A percentile compares a stretch with the other conserved stretches of the same genome.
Evolutionary conservation across 1,140 invertebrate genomes (phyloP).

Genomic region (Plectrocnemia conspersa): DNA sequence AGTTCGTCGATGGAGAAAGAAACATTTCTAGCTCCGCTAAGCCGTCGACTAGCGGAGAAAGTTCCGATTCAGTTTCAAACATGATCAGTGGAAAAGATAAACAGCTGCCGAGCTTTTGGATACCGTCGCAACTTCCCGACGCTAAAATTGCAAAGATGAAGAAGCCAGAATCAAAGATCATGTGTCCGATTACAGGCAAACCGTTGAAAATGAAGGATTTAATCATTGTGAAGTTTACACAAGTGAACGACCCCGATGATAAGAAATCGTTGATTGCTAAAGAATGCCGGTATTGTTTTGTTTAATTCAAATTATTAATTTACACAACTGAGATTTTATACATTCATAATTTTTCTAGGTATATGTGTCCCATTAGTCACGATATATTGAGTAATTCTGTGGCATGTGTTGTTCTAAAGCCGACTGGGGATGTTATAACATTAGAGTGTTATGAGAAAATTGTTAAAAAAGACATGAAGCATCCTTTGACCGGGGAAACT

Average conservation of each 20-base stretch:
- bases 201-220: constrained; percentile 74
- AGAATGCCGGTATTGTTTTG: constrained; percentile 60
- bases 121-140: constrained; percentile 89
- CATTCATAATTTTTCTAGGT: constrained; percentile 42
- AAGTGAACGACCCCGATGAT: constrained; percentile 79
- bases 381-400: constrained; percentile 93
- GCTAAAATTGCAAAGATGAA: constrained; percentile 65
- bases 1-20: constrained; percentile 74
- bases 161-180: constrained; percentile 89
- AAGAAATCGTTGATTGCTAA: constrained; percentile 76
- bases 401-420: constrained; percentile 82
- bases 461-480: constrained; percentile 95
- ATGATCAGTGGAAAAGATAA: constrained; percentile 57
- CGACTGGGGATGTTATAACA: constrained; percentile 87
- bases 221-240: constrained; percentile 89
- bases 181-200: constrained; percentile 89
- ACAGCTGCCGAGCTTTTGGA: constrained; percentile 93
- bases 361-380: constrained; percentile 96
- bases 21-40: constrained; percentile 55
- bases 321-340: background rate
- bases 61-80: constrained; percentile 64
- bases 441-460: constrained; percentile 95
- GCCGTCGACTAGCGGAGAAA: constrained; percentile 28
- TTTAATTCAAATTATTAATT: constrained; percentile 3
- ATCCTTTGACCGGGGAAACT: constrained; percentile 85